Percentiles rank a stretch among this genome's conserved stretches.
These are phyloP conservation scores for Eublepharis macularius DNA, from an alignment of 2,113 vertebrate species.

Conservation along the genomic window DNA sequence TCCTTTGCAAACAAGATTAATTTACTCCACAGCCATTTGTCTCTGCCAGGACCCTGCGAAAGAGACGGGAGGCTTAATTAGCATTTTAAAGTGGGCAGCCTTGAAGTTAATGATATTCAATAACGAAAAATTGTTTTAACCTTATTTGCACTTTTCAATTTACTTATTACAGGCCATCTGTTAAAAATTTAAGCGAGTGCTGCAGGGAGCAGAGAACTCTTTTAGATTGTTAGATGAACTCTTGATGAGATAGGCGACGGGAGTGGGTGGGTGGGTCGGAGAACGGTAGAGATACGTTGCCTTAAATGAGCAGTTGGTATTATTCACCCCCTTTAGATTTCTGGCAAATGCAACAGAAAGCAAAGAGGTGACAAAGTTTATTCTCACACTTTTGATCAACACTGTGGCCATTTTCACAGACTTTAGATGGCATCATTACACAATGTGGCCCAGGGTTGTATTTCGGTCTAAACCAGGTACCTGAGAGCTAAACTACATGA, in stretches of 20 bases:
- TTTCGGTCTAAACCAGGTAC: not conserved
- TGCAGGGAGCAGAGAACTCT: conserved; percentile 55
- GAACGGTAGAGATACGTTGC: conserved; percentile 43
- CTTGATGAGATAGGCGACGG: conserved; percentile 63
- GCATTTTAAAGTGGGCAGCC: conserved; percentile 74
- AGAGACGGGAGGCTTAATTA: conserved; percentile 70
- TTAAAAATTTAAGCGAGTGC: conserved; percentile 71
- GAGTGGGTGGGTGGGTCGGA: not conserved
- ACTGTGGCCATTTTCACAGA: not conserved
- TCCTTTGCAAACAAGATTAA: conserved; percentile 58
- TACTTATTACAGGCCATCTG: conserved; percentile 77
- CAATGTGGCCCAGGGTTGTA: not conserved
- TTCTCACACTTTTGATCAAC: not conserved
- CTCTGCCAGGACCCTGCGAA: conserved; percentile 60
- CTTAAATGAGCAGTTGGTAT: conserved; percentile 65
- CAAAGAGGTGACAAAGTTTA: conserved; percentile 27
- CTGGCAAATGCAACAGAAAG: conserved; percentile 61
- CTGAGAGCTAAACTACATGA: no score
- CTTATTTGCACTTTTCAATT: conserved; percentile 79
- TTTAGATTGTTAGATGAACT: conserved; percentile 66
- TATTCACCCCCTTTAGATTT: conserved; percentile 51
- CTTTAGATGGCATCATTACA: not conserved
- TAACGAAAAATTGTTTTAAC: conserved; percentile 77
- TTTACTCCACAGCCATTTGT: conserved; percentile 57
- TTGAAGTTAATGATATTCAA: conserved; percentile 78